Evolutionary conservation across 2,888 invertebrate species (phyloP), one percentile per base, ranked within the genome.

Genomic region (Sipunculus nudus): DNA sequence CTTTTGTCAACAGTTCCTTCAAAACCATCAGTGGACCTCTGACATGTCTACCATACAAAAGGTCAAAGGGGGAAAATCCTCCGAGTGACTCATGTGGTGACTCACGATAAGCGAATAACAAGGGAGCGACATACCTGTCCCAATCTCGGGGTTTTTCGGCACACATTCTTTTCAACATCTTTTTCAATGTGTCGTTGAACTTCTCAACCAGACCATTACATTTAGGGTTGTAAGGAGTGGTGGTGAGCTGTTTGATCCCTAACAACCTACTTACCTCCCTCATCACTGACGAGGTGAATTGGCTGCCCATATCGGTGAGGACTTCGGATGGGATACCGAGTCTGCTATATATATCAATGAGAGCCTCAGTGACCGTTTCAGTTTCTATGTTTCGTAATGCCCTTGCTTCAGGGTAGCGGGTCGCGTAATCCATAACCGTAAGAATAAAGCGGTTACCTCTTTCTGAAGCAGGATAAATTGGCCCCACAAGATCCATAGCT

Each of bases 271-370:
- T 41, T 6, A 68, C 53, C 47, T 64, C 58, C 10, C 32, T 29
- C 58, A 71, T 63, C 26, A 68, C n/a, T 13, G 53, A 54, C 1
- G 63, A 61, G 1, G 58, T 61, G 52, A 72, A 72, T 41, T 71
- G 63, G 2, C 60, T 49, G n/a, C n/a, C n/a, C n/a, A n/a, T n/a
- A n/a, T 21, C 70, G 21, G 50, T 52, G 10, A 68, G 29, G 13
- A 70, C 45, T 45, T 70, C 63, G 10, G 40, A 16, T 10, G 71
- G 71, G 10, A 69, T 25, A 6, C 66, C 69, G 8, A 66, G 40
- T 25, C 66, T 47, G 23, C 52, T 38, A 19, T 50, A 65, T 10
- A 70, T 62, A 16, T 64, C 55, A 3, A 70, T 32, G 23, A 70
- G 35, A 1, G 63, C 60, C 28, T 70, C 64, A 6, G 67, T 65